Base-by-base conservation (phyloP, 2,888 invertebrate genomes). In the Drosophila yooni region DNA sequence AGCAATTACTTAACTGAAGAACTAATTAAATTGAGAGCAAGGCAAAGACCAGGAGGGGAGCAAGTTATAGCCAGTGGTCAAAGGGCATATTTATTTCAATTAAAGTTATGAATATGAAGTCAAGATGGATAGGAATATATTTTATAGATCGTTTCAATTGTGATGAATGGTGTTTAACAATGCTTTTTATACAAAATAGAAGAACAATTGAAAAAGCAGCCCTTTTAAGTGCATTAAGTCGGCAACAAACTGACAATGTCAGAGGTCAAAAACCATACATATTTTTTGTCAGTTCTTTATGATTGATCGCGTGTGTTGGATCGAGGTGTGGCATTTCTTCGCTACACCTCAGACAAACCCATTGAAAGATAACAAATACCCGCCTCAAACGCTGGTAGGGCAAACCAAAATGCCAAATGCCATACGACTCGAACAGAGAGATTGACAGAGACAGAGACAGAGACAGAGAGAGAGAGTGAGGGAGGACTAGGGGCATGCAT, bases 261-360 rank as follows among this genome's bases (percentile, higher is more conserved):
- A 29, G 63, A 76, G 75, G 65, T 76, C 62, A 70, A 66, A 63
- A 58, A 46, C 52, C 66, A 60, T 6, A 27, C 10, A 52, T 6
- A 33, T 18, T 36, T 36, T 25, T 31, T 33, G 50, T 36, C 33
- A 15, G 25, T 59, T 18, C 33, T 38, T 13, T 31, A 54, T 76
- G 73, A 76, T 73, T 58, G 72, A 76, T 76, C 29, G 65, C n/a
- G 43, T 57, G 73, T 68, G 68, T 46, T 18, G 38, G 40, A 56
- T 40, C 27, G 36, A 27, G 29, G 36, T 51, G 15, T 31, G 53
- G 40, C 43, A 57, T 60, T 58, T 31, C 46, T 13, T 54, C 1
- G 15, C 25, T 34, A 38, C 34, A 25, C 43, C 8, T 34, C 6
- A 18, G 31, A n/a, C 61, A 33, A 56, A 43, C 77, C 60, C 62